phyloP scores from a whole-genome alignment of 2,113 vertebrate genomes.

The Colistium nudipinnis region DNA sequence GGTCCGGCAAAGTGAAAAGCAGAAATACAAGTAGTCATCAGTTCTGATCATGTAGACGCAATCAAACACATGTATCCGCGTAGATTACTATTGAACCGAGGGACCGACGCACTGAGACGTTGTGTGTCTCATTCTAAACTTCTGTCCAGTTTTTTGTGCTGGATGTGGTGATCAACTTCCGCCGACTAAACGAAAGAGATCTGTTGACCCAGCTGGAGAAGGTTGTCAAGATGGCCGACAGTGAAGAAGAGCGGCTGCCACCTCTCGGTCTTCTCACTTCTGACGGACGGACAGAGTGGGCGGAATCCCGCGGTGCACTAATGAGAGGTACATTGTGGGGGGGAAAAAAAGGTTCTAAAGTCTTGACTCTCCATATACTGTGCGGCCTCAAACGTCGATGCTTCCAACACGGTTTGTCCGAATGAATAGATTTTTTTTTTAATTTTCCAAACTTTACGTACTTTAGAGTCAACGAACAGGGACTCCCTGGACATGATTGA shows the following conservation, averaged over 20 bases:
- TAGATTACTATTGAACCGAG: too few relatives aligned
- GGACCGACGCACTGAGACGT: background rate
- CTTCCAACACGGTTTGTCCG: background rate
- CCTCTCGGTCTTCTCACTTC: slow-evolving; percentile 94
- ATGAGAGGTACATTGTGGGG: slow-evolving; percentile 85
- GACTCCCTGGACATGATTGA: slow-evolving; percentile 98
- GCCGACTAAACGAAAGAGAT: slow-evolving; percentile 92
- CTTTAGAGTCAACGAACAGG: slow-evolving; percentile 94
- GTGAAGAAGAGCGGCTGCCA: slow-evolving; percentile 87
- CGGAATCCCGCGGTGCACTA: slow-evolving; percentile 86
- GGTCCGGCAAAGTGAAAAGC: slow-evolving; percentile 76
- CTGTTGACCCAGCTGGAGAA: slow-evolving; percentile 94
- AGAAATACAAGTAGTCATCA: background rate
- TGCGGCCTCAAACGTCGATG: background rate
- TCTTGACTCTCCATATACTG: background rate
- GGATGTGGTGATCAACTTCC: slow-evolving; percentile 97
- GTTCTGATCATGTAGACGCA: too few relatives aligned
- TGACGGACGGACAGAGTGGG: slow-evolving; percentile 92
- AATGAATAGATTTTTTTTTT: background rate
- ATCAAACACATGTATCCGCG: background rate
- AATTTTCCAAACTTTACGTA: background rate
- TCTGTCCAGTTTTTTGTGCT: slow-evolving; percentile 93
- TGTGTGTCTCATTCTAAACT: slow-evolving; percentile 16
- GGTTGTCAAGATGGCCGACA: slow-evolving; percentile 92
- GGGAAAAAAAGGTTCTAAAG: background rate